phyloP scores from a whole-genome alignment of 2,888 invertebrate species.

The Aleiodes testaceus region DNA sequence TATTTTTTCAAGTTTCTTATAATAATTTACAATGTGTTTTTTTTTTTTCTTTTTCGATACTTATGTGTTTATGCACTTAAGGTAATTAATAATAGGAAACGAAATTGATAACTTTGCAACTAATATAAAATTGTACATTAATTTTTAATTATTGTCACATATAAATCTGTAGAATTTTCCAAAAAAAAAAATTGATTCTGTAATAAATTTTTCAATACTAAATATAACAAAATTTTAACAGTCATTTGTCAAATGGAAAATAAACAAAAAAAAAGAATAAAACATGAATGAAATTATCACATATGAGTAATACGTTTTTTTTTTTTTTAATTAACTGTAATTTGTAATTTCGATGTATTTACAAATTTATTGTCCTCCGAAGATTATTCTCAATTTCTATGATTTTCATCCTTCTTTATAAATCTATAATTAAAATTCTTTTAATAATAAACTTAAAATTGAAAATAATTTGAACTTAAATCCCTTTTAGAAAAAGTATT shows the following conservation, averaged over 20 bases:
- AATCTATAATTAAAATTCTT: too few species aligned
- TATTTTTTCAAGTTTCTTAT: constrained; percentile 29
- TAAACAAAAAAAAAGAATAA: background rate
- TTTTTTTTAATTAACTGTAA: background rate
- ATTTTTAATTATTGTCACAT: too few species aligned
- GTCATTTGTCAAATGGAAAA: constrained; percentile 17
- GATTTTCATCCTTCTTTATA: too few species aligned
- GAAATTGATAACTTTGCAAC: background rate
- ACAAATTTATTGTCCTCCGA: background rate
- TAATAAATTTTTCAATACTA: constrained; percentile 29
- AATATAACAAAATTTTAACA: constrained; percentile 25
- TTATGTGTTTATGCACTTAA: constrained; percentile 12
- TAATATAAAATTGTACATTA: background rate
- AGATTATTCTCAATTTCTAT: background rate
- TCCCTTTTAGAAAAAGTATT: too few species aligned
- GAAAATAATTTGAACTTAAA: too few species aligned
- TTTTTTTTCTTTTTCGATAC: constrained; percentile 14
- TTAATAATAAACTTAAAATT: too few species aligned
- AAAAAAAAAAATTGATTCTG: background rate
- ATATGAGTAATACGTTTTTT: constrained; percentile 23
- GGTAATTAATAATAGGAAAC: constrained; percentile 9
- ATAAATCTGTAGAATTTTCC: background rate
- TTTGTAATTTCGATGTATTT: constrained; percentile 8
- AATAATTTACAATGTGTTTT: constrained; percentile 18
- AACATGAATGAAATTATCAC: constrained; percentile 31